Percentiles rank a stretch among this genome's conserved stretches.
Conservation (phyloP, 2,888 invertebrate species). For the Salpingus planirostris region DNA sequence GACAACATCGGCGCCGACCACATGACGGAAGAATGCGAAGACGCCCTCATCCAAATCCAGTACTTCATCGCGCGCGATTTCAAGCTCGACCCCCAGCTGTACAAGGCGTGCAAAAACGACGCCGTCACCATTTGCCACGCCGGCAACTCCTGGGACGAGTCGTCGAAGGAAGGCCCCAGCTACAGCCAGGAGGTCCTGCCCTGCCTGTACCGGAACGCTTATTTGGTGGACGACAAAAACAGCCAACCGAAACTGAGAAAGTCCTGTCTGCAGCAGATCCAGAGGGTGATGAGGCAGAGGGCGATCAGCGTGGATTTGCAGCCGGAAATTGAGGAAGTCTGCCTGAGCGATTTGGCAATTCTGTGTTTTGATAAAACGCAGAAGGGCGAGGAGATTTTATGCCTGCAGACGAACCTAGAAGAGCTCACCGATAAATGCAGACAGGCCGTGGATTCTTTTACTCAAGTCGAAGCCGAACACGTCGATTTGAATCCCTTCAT, state of each 20-base stretch:
- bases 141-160: conserved; percentile 61
- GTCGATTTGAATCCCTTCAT: conserved; percentile 85
- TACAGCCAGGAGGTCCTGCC: conserved; percentile 79
- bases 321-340: conserved; percentile 88
- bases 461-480: conserved; percentile 82
- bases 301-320: conserved; percentile 87
- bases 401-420: conserved; percentile 79
- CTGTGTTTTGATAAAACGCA: conserved; percentile 78
- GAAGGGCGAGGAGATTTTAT: conserved; percentile 85
- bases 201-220: conserved; percentile 74
- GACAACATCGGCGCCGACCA: conserved; percentile 74
- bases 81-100: conserved; percentile 82
- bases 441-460: conserved; percentile 71
- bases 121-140: conserved; percentile 76
- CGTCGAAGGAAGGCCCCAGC: conserved; percentile 57
- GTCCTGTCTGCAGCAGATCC: conserved; percentile 67
- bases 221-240: conserved; percentile 33
- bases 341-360: conserved; percentile 75
- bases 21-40: conserved; percentile 86
- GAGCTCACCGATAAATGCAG: conserved; percentile 60
- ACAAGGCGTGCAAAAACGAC: conserved; percentile 79
- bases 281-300: conserved; percentile 85
- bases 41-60: conserved; percentile 88
- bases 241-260: conserved; percentile 45
- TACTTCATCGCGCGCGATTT: conserved; percentile 96